Conservation (phyloP, 2,888 invertebrate genomes). For the Cylloceria caligata region DNA sequence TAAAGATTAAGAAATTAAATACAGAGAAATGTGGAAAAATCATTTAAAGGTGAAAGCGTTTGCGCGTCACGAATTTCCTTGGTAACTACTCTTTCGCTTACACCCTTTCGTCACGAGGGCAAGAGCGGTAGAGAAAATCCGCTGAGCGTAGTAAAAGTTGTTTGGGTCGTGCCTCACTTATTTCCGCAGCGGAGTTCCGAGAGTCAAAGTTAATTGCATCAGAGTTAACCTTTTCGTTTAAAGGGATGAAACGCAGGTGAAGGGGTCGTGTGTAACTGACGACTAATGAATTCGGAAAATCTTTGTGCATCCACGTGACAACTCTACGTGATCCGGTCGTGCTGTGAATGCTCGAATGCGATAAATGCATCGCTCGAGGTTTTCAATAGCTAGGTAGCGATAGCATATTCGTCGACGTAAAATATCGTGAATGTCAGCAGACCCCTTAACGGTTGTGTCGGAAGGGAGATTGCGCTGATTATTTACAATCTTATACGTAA, state of each 20-base stretch:
- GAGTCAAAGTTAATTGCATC: conserved; percentile 57
- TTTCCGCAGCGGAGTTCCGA: conserved; percentile 26
- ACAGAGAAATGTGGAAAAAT: background rate
- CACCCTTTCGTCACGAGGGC: background rate
- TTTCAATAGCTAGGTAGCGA: conserved; percentile 33
- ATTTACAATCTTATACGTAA: conserved; percentile 44
- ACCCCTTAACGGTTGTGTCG: conserved; percentile 39
- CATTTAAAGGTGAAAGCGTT: conserved; percentile 6
- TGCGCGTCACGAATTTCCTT: background rate
- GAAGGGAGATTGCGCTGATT: conserved; percentile 44
- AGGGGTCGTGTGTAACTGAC: conserved; percentile 6
- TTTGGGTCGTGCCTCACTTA: conserved; percentile 30
- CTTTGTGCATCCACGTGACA: conserved; percentile 5
- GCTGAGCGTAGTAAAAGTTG: conserved; percentile 37
- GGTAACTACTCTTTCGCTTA: conserved; percentile 12
- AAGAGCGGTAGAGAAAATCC: background rate
- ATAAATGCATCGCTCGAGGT: conserved; percentile 24
- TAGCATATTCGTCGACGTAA: conserved; percentile 20
- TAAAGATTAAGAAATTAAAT: background rate
- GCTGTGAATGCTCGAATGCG: conserved; percentile 7
- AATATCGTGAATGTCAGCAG: conserved; percentile 51
- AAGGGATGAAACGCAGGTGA: background rate
- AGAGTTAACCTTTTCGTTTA: conserved; percentile 1
- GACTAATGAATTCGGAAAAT: conserved; percentile 28
- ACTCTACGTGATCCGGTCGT: background rate